Evolutionary conservation across 2,797 vertebrate species (phyloP).

Genomic region (Limnodromus scolopaceus): DNA sequence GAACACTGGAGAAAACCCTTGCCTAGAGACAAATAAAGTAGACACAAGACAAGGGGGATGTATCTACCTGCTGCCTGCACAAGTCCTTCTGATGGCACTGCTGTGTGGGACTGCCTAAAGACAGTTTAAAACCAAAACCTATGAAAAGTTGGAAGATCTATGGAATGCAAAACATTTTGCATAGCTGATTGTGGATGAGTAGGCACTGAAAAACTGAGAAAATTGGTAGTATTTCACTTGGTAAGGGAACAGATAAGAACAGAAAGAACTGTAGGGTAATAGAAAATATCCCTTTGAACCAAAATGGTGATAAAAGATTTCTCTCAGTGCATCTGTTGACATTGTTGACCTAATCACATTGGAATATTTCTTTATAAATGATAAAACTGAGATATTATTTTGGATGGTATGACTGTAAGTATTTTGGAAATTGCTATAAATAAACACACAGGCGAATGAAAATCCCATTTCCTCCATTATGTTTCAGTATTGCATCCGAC

Average conservation of each 20-base stretch:
- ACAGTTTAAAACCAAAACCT: neutral
- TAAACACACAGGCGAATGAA: neutral
- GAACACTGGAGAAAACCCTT: neutral
- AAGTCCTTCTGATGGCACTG: neutral
- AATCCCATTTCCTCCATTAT: neutral
- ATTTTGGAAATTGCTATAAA: constrained; percentile 7
- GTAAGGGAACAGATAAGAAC: neutral
- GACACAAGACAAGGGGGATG: neutral
- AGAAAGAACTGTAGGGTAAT: neutral
- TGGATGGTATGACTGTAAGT: neutral
- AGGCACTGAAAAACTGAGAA: neutral
- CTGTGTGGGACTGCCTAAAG: neutral
- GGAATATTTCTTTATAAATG: neutral
- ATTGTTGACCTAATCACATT: neutral
- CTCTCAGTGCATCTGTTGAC: neutral
- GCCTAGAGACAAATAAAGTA: neutral
- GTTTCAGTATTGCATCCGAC: neutral
- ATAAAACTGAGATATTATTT: neutral
- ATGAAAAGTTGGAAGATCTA: neutral
- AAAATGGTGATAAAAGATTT: neutral
- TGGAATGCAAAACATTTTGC: neutral
- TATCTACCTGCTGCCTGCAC: neutral
- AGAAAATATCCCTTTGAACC: neutral
- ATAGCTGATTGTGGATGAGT: neutral
- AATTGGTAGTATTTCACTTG: neutral